Evolutionary conservation across 2,888 invertebrate species (phyloP).

Genomic region (Parnassius orleans): DNA sequence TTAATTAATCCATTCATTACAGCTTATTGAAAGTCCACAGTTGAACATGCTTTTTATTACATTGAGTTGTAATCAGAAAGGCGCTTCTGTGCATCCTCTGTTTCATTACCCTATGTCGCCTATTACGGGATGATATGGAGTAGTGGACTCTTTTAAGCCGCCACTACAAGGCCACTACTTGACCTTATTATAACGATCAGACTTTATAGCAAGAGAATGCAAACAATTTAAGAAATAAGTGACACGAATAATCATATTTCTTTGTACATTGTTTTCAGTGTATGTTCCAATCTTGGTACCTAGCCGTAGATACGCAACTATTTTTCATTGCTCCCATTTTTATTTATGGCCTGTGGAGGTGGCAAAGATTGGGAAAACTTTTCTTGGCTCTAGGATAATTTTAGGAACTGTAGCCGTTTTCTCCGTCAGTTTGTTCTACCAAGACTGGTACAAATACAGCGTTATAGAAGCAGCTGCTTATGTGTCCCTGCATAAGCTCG

Average conservation of each 20-base stretch:
- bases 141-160: too few species aligned
- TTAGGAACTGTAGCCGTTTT: conserved; percentile 81
- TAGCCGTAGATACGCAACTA: conserved; percentile 83
- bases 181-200: too few species aligned
- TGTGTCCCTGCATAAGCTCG: conserved; percentile 83
- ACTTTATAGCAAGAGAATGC: too few species aligned
- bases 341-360: conserved; percentile 85
- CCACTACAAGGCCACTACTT: too few species aligned
- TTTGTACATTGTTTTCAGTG: conserved; percentile 72
- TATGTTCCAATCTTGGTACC: conserved; percentile 88
- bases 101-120: too few species aligned
- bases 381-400: conserved; percentile 67
- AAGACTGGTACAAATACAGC: conserved; percentile 80
- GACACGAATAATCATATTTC: not conserved
- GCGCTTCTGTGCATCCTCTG: too few species aligned
- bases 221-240: too few species aligned
- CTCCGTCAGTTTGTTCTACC: conserved; percentile 83
- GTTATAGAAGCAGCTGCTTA: conserved; percentile 83
- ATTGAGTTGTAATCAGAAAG: too few species aligned
- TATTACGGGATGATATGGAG: too few species aligned
- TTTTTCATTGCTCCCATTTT: conserved; percentile 85
- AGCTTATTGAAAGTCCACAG: too few species aligned
- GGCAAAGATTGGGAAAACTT: conserved; percentile 79
- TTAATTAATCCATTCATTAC: too few species aligned
- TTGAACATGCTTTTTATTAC: too few species aligned